phyloP scores from a whole-genome alignment of 1,140 invertebrate species.

The Achroia grisella region DNA sequence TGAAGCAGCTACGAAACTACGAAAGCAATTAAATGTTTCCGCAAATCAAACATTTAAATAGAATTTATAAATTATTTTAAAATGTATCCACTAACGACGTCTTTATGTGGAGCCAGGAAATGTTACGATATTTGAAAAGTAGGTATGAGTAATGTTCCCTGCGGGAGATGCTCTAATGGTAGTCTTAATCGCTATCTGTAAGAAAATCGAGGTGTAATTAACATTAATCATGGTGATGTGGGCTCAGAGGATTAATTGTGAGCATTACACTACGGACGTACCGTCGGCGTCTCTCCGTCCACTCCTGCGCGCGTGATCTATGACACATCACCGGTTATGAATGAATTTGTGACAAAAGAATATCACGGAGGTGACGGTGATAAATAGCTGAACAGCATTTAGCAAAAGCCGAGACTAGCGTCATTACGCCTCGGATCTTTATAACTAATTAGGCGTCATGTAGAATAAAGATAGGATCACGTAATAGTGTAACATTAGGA shows the following conservation, averaged over 20 bases:
- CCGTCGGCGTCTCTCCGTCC: background rate
- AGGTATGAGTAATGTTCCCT: conserved; percentile 32
- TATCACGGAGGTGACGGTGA: conserved; percentile 27
- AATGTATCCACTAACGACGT: too few species aligned
- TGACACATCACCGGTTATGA: conserved; percentile 12
- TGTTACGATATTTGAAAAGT: conserved; percentile 20
- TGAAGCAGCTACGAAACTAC: too few species aligned
- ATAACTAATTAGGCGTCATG: too few species aligned
- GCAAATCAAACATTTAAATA: conserved; percentile 1
- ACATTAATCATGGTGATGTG: conserved; percentile 56
- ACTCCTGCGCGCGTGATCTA: conserved; percentile 1
- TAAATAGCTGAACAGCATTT: conserved; percentile 17
- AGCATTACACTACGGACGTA: conserved; percentile 28
- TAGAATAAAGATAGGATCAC: too few species aligned
- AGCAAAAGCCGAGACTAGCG: background rate
- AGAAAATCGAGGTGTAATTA: conserved; percentile 52
- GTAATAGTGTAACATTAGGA: too few species aligned
- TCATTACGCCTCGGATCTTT: too few species aligned
- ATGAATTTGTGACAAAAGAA: conserved; percentile 29
- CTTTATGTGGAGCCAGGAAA: too few species aligned
- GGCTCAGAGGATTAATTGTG: conserved; percentile 41
- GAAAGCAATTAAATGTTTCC: background rate
- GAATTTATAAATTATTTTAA: too few species aligned
- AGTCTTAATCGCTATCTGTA: conserved; percentile 37
- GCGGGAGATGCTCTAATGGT: conserved; percentile 36